These are phyloP conservation scores for Procambarus virginalis DNA, from an alignment of 1,140 invertebrate species.

Conservation along the genomic window DNA sequence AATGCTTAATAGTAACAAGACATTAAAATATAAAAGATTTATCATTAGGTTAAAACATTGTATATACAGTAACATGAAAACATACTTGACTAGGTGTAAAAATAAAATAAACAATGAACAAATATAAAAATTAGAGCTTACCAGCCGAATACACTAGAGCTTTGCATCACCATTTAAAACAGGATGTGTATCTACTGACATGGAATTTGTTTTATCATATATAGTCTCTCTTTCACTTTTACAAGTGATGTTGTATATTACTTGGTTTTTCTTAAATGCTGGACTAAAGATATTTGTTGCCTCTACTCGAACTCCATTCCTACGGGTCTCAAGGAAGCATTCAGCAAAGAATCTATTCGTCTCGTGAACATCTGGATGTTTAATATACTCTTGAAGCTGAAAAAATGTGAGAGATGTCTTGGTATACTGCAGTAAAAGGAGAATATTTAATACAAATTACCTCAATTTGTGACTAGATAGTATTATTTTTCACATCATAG, in stretches of 20 bases:
- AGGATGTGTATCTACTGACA: neutral
- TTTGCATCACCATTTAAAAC: slow-evolving; percentile 27
- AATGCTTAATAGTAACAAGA: too few relatives aligned
- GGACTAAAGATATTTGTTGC: slow-evolving; percentile 15
- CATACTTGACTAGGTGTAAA: neutral
- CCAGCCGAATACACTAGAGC: neutral
- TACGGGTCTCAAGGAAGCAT: slow-evolving; percentile 78
- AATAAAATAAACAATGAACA: neutral
- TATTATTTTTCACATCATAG: too few relatives aligned
- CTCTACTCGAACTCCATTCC: slow-evolving; percentile 7
- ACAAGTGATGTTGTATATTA: slow-evolving; percentile 31
- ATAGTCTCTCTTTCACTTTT: neutral
- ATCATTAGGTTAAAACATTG: too few relatives aligned
- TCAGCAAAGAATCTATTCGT: slow-evolving; percentile 82
- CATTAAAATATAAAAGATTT: too few relatives aligned
- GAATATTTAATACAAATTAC: too few relatives aligned
- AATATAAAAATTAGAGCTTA: neutral
- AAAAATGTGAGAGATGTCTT: slow-evolving; percentile 30
- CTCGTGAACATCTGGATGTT: slow-evolving; percentile 83
- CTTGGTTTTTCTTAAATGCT: slow-evolving; percentile 30
- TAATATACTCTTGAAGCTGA: slow-evolving; percentile 82
- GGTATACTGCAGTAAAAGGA: too few relatives aligned
- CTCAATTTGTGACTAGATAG: too few relatives aligned
- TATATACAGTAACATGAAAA: neutral
- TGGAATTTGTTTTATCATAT: neutral